A percentile compares a stretch with the other conserved stretches of the same genome.
These are phyloP conservation scores for Pegoplata infirma DNA, from an alignment of 2,888 invertebrate genomes.

Conservation along the genomic window DNA sequence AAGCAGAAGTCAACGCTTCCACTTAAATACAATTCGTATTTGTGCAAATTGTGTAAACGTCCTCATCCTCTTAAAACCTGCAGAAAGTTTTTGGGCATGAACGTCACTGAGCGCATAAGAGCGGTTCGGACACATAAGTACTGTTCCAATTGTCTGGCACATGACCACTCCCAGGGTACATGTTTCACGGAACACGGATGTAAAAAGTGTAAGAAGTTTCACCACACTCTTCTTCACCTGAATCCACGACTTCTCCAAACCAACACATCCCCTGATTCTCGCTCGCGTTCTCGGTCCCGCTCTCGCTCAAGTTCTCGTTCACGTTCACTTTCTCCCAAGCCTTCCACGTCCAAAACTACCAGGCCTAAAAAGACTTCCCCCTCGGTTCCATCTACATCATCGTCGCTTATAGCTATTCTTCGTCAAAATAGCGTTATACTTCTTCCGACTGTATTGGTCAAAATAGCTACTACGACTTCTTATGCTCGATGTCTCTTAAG, in stretches of 20 bases:
- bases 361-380: not conserved
- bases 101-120: not conserved
- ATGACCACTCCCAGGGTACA: conserved; percentile 1
- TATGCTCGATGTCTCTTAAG: not conserved
- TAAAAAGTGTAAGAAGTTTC: not conserved
- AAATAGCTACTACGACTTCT: not conserved
- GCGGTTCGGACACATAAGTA: not conserved
- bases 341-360: not conserved
- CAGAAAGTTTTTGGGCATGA: not conserved
- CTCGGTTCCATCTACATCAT: not conserved
- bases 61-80: not conserved
- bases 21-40: not conserved
- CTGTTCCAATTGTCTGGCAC: no score
- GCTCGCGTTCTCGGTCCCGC: not conserved
- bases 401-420: not conserved
- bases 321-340: no score
- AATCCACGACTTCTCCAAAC: not conserved
- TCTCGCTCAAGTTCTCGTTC: no score
- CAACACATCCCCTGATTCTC: not conserved
- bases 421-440: not conserved
- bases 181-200: conserved; percentile 18
- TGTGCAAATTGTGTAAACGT: not conserved
- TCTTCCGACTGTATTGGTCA: conserved; percentile 8
- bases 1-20: no score
- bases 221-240: conserved; percentile 4